These are phyloP conservation scores for Camptogramma bilineatum DNA, from an alignment of 2,888 invertebrate species.

Conservation along the genomic window DNA sequence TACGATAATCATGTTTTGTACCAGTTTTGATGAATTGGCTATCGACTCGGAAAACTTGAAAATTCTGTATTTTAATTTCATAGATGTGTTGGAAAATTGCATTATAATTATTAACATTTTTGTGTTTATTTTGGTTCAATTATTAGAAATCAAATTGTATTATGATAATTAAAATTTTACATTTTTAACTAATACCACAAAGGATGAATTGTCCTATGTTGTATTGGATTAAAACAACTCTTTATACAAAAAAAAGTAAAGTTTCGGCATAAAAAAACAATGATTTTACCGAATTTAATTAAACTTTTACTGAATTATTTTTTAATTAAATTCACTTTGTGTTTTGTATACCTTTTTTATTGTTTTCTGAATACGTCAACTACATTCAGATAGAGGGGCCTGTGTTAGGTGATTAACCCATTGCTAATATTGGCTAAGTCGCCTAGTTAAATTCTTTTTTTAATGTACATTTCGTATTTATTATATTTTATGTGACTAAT, in stretches of 20 bases:
- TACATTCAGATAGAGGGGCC: too few relatives aligned
- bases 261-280: background rate
- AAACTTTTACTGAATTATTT: too few relatives aligned
- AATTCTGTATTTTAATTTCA: background rate
- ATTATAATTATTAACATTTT: background rate
- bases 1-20: conserved; percentile 10
- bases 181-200: background rate
- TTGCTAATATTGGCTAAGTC: too few relatives aligned
- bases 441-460: too few relatives aligned
- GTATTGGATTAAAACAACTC: background rate
- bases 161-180: background rate
- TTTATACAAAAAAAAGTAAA: background rate
- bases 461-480: conserved; percentile 19
- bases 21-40: background rate
- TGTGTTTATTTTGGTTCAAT: background rate
- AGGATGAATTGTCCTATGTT: background rate
- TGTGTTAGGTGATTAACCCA: background rate
- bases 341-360: too few relatives aligned
- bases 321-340: too few relatives aligned
- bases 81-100: background rate
- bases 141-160: background rate
- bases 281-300: background rate
- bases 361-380: too few relatives aligned
- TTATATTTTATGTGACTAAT: conserved; percentile 10
- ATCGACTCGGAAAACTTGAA: background rate